Conservation (phyloP, 2,113 vertebrate genomes). For the Alosa alosa region DNA sequence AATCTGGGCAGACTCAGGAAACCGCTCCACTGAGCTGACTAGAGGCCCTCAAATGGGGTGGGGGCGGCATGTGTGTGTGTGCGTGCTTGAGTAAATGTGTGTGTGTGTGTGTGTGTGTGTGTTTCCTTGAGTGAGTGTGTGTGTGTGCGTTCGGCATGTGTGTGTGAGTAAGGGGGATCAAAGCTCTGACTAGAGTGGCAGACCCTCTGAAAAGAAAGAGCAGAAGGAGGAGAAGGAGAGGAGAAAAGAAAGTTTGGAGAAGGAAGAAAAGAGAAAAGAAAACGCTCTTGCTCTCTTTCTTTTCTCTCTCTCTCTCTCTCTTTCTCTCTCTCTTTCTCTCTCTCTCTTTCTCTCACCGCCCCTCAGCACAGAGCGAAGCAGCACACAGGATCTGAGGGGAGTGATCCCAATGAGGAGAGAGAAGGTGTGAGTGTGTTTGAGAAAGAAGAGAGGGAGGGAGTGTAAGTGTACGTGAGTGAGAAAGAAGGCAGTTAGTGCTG, state of each 20-base stretch:
- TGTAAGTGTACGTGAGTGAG: not conserved
- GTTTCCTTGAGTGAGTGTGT: not conserved
- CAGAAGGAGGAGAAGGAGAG: slow-evolving; percentile 64
- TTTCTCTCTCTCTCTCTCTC: slow-evolving; percentile 14
- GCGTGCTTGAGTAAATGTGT: not conserved
- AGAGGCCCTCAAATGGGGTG: slow-evolving; percentile 63
- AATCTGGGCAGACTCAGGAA: slow-evolving; percentile 76
- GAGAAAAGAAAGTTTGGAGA: slow-evolving; percentile 68
- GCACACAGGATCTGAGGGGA: slow-evolving; percentile 59
- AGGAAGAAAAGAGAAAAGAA: slow-evolving; percentile 68
- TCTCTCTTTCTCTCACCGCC: slow-evolving; percentile 20
- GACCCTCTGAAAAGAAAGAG: slow-evolving; percentile 71
- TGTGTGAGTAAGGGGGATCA: slow-evolving; percentile 56
- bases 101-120: not conserved
- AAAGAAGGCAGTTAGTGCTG: not conserved
- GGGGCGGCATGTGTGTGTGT: not conserved
- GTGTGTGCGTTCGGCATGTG: not conserved
- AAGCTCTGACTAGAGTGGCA: slow-evolving; percentile 62
- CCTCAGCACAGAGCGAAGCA: not conserved
- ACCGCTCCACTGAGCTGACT: slow-evolving; percentile 73
- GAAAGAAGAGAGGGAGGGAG: not conserved
- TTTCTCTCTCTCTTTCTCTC: slow-evolving; percentile 59
- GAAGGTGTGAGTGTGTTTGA: not conserved
- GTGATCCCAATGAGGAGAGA: slow-evolving; percentile 58
- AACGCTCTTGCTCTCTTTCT: slow-evolving; percentile 63